Percentiles rank a stretch among this genome's conserved stretches.
Evolutionary conservation across 2,797 vertebrate species (phyloP).

Genomic region (Buphagus erythrorhynchus): DNA sequence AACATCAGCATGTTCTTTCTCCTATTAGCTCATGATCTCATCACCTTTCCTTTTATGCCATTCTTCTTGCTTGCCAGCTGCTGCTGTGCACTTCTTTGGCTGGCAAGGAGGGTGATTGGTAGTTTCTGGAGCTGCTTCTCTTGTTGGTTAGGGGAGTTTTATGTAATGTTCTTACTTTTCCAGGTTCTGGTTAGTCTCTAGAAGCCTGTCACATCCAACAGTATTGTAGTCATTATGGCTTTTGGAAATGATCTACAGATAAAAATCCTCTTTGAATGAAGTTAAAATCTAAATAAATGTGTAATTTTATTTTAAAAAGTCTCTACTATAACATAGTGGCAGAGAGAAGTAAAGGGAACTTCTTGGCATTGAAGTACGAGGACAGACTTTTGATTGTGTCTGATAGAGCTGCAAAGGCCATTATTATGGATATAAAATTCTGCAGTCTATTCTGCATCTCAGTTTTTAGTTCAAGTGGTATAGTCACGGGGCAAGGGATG

Average conservation of each 20-base stretch:
- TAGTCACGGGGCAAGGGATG: not conserved
- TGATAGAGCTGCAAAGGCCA: not conserved
- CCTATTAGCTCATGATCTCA: conserved; percentile 60
- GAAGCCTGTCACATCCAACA: not conserved
- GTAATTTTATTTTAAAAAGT: not conserved
- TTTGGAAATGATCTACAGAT: not conserved
- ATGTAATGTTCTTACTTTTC: not conserved
- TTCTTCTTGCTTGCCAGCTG: conserved; percentile 28
- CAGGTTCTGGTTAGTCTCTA: not conserved
- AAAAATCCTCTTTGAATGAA: not conserved
- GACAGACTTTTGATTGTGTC: not conserved
- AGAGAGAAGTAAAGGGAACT: not conserved
- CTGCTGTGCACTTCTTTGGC: not conserved
- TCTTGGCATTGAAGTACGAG: not conserved
- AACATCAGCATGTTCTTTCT: not conserved
- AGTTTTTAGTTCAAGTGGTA: not conserved
- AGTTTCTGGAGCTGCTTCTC: not conserved
- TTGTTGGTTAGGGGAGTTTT: not conserved
- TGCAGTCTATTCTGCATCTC: not conserved
- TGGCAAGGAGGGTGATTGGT: not conserved
- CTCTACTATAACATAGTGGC: not conserved
- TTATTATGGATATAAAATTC: not conserved
- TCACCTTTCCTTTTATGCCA: not conserved
- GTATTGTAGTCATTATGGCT: not conserved
- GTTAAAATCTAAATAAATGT: not conserved